Percentiles rank a stretch among this genome's conserved stretches.
Conservation (phyloP, 2,797 vertebrate species). For the Natrix natrix region DNA sequence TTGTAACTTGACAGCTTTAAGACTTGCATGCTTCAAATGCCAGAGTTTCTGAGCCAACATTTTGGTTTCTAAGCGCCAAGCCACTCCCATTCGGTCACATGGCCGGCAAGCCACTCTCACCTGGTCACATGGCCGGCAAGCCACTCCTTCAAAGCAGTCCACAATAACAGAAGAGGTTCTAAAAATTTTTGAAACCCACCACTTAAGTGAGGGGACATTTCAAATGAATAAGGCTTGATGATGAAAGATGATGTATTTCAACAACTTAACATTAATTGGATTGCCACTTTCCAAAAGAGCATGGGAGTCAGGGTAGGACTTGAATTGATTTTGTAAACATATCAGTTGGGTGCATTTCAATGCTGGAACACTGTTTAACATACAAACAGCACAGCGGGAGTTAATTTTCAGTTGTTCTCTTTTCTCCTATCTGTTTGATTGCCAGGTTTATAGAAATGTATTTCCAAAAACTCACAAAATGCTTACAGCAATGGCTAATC, state of each 20-base stretch:
- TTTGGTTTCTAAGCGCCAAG: no score
- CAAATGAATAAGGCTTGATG: constrained; percentile 39
- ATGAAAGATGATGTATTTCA: neutral
- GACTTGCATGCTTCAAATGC: no score
- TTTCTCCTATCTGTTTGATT: neutral
- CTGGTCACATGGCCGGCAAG: no score
- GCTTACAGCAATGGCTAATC: neutral
- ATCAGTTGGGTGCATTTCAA: neutral
- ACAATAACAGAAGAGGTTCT: no score
- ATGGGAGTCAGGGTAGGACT: neutral
- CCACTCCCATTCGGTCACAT: no score
- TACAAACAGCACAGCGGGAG: neutral
- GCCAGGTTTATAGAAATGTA: neutral
- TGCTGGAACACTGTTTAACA: neutral
- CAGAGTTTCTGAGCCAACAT: no score
- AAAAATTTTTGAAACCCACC: no score
- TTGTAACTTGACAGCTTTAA: no score
- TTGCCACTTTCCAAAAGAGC: neutral
- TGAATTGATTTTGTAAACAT: neutral
- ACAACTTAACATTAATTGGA: constrained; percentile 19
- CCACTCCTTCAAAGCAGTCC: no score
- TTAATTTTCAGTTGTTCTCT: neutral
- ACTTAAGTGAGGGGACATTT: neutral
- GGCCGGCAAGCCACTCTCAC: no score
- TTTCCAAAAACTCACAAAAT: neutral